phyloP scores from a whole-genome alignment of 2,113 vertebrate species.

The Montifringilla adamsi region DNA sequence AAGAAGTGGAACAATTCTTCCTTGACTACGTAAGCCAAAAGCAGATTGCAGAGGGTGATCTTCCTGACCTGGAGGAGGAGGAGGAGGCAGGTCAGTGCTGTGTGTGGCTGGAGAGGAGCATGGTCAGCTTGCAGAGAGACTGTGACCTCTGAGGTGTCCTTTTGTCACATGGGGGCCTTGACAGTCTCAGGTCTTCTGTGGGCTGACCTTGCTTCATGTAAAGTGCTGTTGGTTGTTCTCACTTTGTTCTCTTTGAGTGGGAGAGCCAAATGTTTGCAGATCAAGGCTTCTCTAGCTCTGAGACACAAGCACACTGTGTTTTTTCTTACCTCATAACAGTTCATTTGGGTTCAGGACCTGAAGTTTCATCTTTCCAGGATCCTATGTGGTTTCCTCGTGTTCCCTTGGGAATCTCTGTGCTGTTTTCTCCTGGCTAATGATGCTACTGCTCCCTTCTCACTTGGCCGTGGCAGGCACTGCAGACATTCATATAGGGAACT shows the following conservation, averaged over 20 bases:
- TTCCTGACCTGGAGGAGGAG: conserved; percentile 69
- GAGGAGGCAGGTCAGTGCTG: conserved; percentile 63
- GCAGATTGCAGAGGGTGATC: conserved; percentile 80
- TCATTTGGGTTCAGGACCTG: not conserved
- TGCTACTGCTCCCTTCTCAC: not conserved
- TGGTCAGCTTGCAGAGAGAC: not conserved
- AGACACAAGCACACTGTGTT: not conserved
- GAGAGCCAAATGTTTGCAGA: not conserved
- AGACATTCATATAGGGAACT: not conserved
- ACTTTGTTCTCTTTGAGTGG: not conserved
- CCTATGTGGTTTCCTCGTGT: not conserved
- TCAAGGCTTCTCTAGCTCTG: not conserved
- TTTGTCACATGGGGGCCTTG: not conserved
- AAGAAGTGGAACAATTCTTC: conserved; percentile 78
- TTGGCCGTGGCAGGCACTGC: not conserved
- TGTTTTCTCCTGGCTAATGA: not conserved
- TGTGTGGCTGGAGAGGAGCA: rapidly evolving
- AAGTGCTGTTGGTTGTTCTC: not conserved
- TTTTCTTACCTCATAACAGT: not conserved
- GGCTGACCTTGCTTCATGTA: not conserved
- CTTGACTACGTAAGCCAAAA: conserved; percentile 82
- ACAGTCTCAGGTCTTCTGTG: conserved; percentile 14
- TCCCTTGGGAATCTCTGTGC: not conserved
- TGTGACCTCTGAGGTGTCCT: not conserved
- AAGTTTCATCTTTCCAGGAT: not conserved